These are phyloP conservation scores for Papilio aristodemus DNA, from an alignment of 1,140 invertebrate species.

Conservation along the genomic window DNA sequence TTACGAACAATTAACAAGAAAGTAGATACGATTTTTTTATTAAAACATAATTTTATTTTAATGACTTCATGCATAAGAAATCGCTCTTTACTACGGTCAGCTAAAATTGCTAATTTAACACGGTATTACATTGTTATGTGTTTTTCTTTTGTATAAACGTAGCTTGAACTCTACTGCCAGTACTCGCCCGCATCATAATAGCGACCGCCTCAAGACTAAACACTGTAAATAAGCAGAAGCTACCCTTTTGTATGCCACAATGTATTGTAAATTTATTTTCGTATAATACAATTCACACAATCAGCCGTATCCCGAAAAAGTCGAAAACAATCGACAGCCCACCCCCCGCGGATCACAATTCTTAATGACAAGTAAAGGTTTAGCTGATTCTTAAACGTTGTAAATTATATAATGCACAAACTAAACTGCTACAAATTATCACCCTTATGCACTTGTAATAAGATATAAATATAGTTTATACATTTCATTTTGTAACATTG, in stretches of 20 bases:
- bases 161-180: constrained; percentile 39
- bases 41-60: too few relatives aligned
- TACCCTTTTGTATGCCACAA: constrained; percentile 57
- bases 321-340: constrained; percentile 53
- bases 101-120: not conserved
- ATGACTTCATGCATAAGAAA: too few relatives aligned
- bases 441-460: constrained; percentile 27
- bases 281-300: constrained; percentile 53
- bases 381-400: constrained; percentile 36
- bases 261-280: constrained; percentile 57
- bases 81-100: too few relatives aligned
- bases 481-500: constrained; percentile 22
- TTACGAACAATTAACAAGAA: too few relatives aligned
- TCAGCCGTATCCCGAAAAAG: constrained; percentile 56
- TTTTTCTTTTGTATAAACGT: constrained; percentile 2
- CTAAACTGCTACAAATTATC: constrained; percentile 8
- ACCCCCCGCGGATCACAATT: constrained; percentile 53
- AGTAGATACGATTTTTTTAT: too few relatives aligned
- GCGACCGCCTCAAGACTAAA: constrained; percentile 54
- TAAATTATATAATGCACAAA: not conserved
- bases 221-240: constrained; percentile 61
- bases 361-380: constrained; percentile 55
- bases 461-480: not conserved
- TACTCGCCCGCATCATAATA: constrained; percentile 50
- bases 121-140: not conserved